These are phyloP conservation scores for Spisula subtruncata DNA, from an alignment of 2,888 invertebrate species.

Conservation along the genomic window DNA sequence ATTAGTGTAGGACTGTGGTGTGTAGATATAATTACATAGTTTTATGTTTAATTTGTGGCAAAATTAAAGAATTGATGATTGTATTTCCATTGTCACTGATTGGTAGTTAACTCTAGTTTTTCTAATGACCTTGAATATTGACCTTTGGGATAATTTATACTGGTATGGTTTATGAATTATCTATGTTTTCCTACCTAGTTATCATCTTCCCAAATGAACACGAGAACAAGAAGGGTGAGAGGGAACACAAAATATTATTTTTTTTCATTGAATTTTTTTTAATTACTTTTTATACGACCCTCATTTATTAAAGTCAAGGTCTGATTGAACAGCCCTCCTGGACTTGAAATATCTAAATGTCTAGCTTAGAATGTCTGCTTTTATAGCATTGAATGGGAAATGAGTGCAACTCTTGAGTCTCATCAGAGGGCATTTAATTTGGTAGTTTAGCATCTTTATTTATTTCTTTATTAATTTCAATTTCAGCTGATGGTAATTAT, in stretches of 20 bases:
- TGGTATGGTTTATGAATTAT: not conserved
- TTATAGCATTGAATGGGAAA: too few species aligned
- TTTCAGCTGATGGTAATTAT: conserved; percentile 69
- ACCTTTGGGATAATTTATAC: not conserved
- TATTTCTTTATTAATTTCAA: conserved; percentile 8
- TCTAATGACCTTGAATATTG: too few species aligned
- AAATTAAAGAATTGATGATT: not conserved
- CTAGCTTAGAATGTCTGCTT: too few species aligned
- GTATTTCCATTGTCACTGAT: not conserved
- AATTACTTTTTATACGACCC: not conserved
- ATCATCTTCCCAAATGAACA: not conserved
- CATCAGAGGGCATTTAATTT: not conserved
- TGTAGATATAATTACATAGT: not conserved
- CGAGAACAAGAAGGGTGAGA: conserved; percentile 21
- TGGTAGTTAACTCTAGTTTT: too few species aligned
- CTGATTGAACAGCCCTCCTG: not conserved
- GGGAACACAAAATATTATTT: not conserved
- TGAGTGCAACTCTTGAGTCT: not conserved
- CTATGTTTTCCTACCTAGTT: not conserved
- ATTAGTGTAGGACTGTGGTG: not conserved
- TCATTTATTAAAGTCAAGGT: not conserved
- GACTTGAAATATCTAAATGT: too few species aligned
- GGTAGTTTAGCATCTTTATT: not conserved
- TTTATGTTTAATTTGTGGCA: not conserved
- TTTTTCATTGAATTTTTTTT: not conserved